A percentile compares a stretch with the other conserved stretches of the same genome.
Evolutionary conservation across 2,888 invertebrate species (phyloP).

Genomic region (Cyclophora punctaria): DNA sequence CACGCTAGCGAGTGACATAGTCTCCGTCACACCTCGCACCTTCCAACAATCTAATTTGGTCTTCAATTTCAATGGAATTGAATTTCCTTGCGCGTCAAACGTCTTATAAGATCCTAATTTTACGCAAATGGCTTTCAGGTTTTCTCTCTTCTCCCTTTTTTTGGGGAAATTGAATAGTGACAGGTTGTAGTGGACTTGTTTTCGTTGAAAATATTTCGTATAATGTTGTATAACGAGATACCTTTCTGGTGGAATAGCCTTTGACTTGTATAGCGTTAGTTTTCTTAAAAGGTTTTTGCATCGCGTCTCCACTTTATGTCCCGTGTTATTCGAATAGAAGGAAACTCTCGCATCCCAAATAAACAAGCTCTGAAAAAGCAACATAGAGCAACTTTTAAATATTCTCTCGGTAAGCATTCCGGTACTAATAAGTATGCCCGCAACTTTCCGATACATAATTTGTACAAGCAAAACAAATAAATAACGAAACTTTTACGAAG

Average conservation of each 20-base stretch:
- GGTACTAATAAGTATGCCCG: conserved; percentile 16
- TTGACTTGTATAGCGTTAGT: no score
- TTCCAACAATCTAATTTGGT: conserved; percentile 51
- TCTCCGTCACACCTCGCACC: conserved; percentile 18
- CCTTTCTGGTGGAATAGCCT: no score
- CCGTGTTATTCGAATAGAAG: no score
- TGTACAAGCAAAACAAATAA: conserved; percentile 51
- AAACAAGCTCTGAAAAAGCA: background rate
- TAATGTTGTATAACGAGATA: no score
- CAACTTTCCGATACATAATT: conserved; percentile 27
- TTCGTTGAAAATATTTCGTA: no score
- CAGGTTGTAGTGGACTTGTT: no score
- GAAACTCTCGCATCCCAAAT: background rate
- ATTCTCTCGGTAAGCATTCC: conserved; percentile 20
- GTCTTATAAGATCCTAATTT: conserved; percentile 56
- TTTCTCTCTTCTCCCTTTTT: conserved; percentile 16
- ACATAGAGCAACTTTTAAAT: conserved; percentile 14
- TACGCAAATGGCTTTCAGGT: conserved; percentile 45
- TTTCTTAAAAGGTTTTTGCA: no score
- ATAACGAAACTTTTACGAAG: conserved; percentile 39
- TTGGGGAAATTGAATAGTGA: conserved; percentile 1
- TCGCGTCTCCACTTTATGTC: no score
- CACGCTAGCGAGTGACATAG: background rate
- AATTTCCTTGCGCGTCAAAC: conserved; percentile 57
- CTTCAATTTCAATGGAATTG: conserved; percentile 53